Base-by-base conservation (phyloP, 2,797 vertebrate genomes). In the Cottoperca gobio region DNA sequence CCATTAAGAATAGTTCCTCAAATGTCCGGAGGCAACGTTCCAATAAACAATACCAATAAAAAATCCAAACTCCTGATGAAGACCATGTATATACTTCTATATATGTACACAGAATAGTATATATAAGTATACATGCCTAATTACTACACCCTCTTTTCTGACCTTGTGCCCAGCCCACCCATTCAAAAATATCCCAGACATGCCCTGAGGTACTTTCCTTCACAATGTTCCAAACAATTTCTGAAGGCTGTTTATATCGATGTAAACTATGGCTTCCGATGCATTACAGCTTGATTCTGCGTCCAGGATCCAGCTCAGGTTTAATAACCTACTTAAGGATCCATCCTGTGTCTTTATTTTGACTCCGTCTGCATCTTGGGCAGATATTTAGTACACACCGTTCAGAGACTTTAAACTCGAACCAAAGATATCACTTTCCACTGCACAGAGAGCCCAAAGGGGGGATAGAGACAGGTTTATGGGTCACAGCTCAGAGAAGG, bases 381-480 rank as follows among this genome's bases (percentile, higher is more conserved):
- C 66, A 45, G n/a, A 71, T 45, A 45, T 68, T 73, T 78, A 81
- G 37, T 45, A 45, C 55, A 31, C 14, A 6, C 21, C n/a, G 5
- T 58, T 73, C 21, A 1, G 21, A 61, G 50, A 64, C 49, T 49
- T 52, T 52, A 60, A 55, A 23, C 37, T 77, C 63, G 70, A 49
- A 45, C n/a, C 28, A 61, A 46, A 73, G 45, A 28, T 31, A 68
- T 55, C 4, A 8, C 23, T 24, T 62, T 60, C 23, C 37, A 19
- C 35, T 21, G 53, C 49, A n/a, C 17, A 14, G 3, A n/a, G 43
- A 58, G 40, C 72, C 79, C 3, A 5, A 8, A 17, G 31, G 43
- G 64, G 31, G 23, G 62, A 65, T 1, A 39, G 39, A 78, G 66
- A 72, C 46, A 73, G 35, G 61, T 86, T 90, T 76, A 87, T 71